A percentile compares a stretch with the other conserved stretches of the same genome.
Conservation (phyloP, 2,113 vertebrate genomes). For the Trogon surrucura region DNA sequence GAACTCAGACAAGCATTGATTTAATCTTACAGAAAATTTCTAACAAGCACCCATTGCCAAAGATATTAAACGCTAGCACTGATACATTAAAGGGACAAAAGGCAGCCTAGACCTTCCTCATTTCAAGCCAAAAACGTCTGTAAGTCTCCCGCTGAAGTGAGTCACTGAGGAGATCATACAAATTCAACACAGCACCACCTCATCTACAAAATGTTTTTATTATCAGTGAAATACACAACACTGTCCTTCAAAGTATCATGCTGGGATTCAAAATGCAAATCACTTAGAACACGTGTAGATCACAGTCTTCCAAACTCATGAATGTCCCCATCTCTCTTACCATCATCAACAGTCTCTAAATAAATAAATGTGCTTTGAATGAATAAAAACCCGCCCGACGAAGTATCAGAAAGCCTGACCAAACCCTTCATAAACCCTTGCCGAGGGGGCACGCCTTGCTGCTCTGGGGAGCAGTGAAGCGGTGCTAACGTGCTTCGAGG, state of each 20-base stretch:
- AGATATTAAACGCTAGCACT: background rate
- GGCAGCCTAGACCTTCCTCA: background rate
- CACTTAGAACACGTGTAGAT: background rate
- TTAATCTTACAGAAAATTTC: background rate
- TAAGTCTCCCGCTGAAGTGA: background rate
- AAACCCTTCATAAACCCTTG: fast-evolving
- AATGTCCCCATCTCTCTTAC: background rate
- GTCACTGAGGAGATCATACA: fast-evolving
- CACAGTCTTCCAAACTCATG: background rate
- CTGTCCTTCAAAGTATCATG: background rate
- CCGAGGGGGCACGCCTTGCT: background rate
- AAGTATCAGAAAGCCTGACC: background rate
- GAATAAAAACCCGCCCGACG: background rate
- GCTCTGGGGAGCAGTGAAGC: background rate
- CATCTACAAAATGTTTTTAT: background rate
- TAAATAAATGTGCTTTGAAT: background rate
- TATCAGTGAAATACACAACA: background rate
- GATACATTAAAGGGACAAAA: background rate
- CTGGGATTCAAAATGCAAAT: background rate
- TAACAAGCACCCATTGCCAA: background rate
- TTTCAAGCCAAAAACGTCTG: background rate
- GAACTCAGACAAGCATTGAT: background rate
- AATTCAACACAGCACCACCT: background rate
- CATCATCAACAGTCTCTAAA: background rate
- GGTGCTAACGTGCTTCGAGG: background rate